Base-by-base conservation (phyloP, 35 echinoderm and acorn worm genomes). In the Lytechinus variegatus region DNA sequence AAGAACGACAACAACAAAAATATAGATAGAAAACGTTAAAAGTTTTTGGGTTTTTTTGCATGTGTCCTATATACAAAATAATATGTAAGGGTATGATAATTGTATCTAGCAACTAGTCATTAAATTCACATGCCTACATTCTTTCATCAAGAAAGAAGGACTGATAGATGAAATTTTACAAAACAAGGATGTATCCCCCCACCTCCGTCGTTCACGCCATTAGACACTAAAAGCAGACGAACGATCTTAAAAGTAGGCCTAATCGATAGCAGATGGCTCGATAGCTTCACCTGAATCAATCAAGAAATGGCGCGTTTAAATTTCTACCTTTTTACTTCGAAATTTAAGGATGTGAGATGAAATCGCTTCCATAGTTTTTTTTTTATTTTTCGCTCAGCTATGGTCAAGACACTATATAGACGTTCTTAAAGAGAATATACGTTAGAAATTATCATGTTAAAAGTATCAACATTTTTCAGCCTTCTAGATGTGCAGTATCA, bases 221-320 rank as follows among this genome's bases (percentile, higher is more conserved):
- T 79, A 79, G 29, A 90, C 33, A 90, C 88, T 90, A 52, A 54
- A 54, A 33, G 52, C 88, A 79, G 88, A 52, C 88, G 88, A 79
- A 90, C 88, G 88, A 54, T 44, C 52, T 28, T 58, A 90, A 52
- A 90, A 90, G 29, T 90, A 44, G 88, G 88, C 28, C 28, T 90
- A 90, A 90, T 90, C 88, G 52, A 90, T 90, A 54, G 52, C 88
- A 90, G 88, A 90, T 90, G 88, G 88, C 88, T 52, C 88, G 88
- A 54, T 90, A 90, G 66, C 52, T 90, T 90, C 88, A 90, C 28
- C 88, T 90, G 88, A 90, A 90, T 54, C 88, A 90, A 90, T 90
- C 28, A 90, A 90, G 88, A 90, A 54, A 54, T 54, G 29, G 52
- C 88, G 88, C 29, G 88, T 54, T 90, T 90, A 9, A 54, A n/a